Evolutionary conservation across 2,888 invertebrate genomes (phyloP).

Genomic region (Mermis nigrescens): DNA sequence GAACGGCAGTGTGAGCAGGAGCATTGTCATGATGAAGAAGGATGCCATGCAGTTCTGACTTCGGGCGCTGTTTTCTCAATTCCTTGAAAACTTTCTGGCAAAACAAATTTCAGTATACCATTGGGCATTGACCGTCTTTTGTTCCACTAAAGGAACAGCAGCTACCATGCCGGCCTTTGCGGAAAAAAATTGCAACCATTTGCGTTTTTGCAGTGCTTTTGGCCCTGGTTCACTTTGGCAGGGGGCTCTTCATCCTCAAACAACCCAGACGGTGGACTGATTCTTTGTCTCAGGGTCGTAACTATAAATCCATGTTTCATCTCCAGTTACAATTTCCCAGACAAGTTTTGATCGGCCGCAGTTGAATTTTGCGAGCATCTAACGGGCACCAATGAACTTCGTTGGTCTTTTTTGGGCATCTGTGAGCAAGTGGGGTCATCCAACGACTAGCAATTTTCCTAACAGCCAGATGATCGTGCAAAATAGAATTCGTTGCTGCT

Average conservation of each 20-base stretch:
- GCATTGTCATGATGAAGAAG: not conserved
- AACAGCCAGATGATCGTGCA: not conserved
- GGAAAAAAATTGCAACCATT: not conserved
- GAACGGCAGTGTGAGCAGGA: not conserved
- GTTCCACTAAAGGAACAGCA: not conserved
- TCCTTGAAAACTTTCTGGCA: not conserved
- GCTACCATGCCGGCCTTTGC: not conserved
- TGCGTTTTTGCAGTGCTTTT: not conserved
- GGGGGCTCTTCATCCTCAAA: not conserved
- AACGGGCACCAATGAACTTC: too few relatives aligned
- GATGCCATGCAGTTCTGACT: not conserved
- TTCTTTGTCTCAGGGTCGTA: not conserved
- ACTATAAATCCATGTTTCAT: slow-evolving; percentile 1
- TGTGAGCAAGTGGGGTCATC: not conserved
- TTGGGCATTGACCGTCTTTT: not conserved
- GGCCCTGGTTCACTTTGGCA: not conserved
- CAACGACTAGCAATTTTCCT: not conserved
- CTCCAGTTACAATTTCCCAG: not conserved
- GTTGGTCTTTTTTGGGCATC: slow-evolving; percentile 1
- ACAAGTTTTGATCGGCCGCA: not conserved
- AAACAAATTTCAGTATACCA: too few relatives aligned
- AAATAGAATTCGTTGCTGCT: not conserved
- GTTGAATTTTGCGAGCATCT: too few relatives aligned
- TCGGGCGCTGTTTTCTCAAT: not conserved
- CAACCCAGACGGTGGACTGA: not conserved